Conservation (phyloP, 1,140 invertebrate genomes). For the Oryctes rhinoceros region DNA sequence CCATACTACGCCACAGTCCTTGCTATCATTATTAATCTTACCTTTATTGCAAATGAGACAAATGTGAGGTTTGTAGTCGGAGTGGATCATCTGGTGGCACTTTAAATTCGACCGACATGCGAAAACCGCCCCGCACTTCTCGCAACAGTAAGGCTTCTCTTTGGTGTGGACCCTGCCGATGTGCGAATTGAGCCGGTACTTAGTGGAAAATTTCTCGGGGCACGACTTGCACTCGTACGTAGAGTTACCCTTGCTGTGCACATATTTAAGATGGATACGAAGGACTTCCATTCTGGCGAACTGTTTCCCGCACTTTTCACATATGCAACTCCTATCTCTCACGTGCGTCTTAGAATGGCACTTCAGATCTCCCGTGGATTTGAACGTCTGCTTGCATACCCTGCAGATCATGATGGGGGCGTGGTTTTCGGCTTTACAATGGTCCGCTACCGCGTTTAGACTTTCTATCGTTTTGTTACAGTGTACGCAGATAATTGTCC, state of each 20-base stretch:
- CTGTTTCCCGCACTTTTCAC: background rate
- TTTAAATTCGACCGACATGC: background rate
- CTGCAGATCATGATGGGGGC: background rate
- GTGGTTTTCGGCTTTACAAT: background rate
- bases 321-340: background rate
- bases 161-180: background rate
- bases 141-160: constrained; percentile 2
- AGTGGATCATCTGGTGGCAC: background rate
- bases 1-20: too few species aligned
- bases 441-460: background rate
- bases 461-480: background rate
- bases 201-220: background rate
- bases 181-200: background rate
- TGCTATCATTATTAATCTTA: too few species aligned
- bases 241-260: background rate
- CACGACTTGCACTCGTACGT: background rate
- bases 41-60: constrained; percentile 28
- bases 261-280: background rate
- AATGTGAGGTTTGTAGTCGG: background rate
- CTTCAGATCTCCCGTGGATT: background rate
- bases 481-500: background rate
- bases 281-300: background rate
- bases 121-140: constrained; percentile 14
- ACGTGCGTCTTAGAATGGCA: background rate
- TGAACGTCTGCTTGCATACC: background rate